Evolutionary conservation across 2,888 invertebrate species (phyloP).

Genomic region (Lithosia quadra): DNA sequence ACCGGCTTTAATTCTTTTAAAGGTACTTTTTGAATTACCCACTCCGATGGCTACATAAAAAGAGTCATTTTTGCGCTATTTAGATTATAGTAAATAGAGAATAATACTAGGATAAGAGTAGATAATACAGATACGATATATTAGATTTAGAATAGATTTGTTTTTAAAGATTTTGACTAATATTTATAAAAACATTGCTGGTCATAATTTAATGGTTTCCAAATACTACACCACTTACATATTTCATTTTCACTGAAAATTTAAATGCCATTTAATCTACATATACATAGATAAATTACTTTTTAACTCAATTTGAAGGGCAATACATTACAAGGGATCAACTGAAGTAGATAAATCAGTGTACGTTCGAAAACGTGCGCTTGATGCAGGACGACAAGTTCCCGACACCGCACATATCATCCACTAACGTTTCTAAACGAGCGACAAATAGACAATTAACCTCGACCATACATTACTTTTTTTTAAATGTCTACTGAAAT

Average conservation of each 20-base stretch:
- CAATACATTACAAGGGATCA: constrained; percentile 68
- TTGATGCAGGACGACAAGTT: constrained; percentile 75
- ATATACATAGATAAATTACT: constrained; percentile 36
- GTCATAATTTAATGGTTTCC: neutral
- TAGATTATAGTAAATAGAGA: no score
- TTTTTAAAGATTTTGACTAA: neutral
- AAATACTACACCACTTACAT: neutral
- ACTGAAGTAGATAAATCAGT: constrained; percentile 67
- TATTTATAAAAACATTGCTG: neutral
- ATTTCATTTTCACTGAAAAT: constrained; percentile 8
- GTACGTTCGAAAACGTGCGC: constrained; percentile 66
- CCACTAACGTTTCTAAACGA: constrained; percentile 48
- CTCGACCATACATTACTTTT: constrained; percentile 61
- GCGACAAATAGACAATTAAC: constrained; percentile 79
- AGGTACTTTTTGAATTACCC: neutral
- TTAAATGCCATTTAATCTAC: constrained; percentile 39
- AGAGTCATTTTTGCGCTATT: neutral
- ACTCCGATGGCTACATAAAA: neutral
- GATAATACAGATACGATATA: neutral
- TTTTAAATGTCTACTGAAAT: constrained; percentile 32
- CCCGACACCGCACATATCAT: constrained; percentile 60
- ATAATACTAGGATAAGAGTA: neutral
- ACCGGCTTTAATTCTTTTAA: neutral
- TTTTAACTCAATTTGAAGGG: constrained; percentile 49
- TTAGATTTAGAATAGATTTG: no score